phyloP scores from a whole-genome alignment of 2,888 invertebrate genomes.

The Apodemia mormo region DNA sequence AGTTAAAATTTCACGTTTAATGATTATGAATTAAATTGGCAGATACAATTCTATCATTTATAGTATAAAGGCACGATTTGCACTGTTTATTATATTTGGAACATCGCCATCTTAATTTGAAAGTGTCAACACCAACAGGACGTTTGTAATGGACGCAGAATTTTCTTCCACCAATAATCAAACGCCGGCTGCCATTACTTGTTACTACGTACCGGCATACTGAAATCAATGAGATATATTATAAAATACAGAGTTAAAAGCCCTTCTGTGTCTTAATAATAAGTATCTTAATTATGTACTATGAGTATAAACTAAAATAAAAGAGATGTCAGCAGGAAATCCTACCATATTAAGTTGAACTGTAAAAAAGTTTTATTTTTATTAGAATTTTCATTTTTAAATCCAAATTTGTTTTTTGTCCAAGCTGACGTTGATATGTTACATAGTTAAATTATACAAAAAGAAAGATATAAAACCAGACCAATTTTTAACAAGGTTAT shows the following conservation, averaged over 20 bases:
- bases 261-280: not conserved
- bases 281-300: not conserved
- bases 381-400: too few relatives aligned
- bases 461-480: too few relatives aligned
- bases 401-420: too few relatives aligned
- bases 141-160: constrained; percentile 10
- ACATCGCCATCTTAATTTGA: constrained; percentile 27
- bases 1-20: constrained; percentile 23
- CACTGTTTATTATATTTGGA: constrained; percentile 20
- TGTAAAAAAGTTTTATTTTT: not conserved
- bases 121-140: constrained; percentile 16
- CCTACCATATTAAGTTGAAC: not conserved
- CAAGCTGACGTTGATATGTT: too few relatives aligned
- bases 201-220: constrained; percentile 4
- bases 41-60: constrained; percentile 15
- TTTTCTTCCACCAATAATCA: constrained; percentile 6
- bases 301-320: not conserved
- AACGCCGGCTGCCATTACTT: constrained; percentile 14
- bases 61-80: constrained; percentile 9
- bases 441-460: too few relatives aligned
- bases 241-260: not conserved
- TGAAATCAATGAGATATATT: not conserved
- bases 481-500: too few relatives aligned
- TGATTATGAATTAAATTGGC: constrained; percentile 30
- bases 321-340: not conserved